Evolutionary conservation across 2,797 vertebrate species (phyloP).

Genomic region (Argya squamiceps): DNA sequence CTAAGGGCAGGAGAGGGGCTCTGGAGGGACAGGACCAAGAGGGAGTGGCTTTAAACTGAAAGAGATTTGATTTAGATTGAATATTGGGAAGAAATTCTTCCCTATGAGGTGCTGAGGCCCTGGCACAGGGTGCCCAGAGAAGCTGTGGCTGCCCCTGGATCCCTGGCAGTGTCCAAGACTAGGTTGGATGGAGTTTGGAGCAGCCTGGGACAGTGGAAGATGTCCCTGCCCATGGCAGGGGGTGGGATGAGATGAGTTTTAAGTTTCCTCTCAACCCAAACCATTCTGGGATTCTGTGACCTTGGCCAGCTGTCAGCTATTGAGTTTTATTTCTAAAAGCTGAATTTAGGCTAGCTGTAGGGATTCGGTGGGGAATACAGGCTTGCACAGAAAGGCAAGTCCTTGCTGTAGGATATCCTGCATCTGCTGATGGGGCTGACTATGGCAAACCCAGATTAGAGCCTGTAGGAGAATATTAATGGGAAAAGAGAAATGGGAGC

Average conservation of each 20-base stretch:
- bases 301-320: background rate
- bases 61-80: background rate
- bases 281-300: background rate
- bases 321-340: background rate
- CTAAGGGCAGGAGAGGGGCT: background rate
- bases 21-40: background rate
- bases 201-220: rapidly evolving
- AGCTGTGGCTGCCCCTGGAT: background rate
- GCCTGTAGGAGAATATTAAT: background rate
- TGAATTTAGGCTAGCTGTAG: background rate
- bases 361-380: background rate
- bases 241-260: rapidly evolving
- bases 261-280: rapidly evolving
- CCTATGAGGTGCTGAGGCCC: rapidly evolving
- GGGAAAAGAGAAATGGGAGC: background rate
- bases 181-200: rapidly evolving
- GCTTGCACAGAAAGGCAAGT: background rate
- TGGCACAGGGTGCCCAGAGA: background rate
- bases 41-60: background rate
- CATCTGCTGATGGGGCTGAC: background rate
- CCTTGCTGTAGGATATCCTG: background rate
- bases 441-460: background rate
- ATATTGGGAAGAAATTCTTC: rapidly evolving
- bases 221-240: background rate
- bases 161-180: background rate